Evolutionary conservation across 2,888 invertebrate species (phyloP).

Genomic region (Acronicta alni): DNA sequence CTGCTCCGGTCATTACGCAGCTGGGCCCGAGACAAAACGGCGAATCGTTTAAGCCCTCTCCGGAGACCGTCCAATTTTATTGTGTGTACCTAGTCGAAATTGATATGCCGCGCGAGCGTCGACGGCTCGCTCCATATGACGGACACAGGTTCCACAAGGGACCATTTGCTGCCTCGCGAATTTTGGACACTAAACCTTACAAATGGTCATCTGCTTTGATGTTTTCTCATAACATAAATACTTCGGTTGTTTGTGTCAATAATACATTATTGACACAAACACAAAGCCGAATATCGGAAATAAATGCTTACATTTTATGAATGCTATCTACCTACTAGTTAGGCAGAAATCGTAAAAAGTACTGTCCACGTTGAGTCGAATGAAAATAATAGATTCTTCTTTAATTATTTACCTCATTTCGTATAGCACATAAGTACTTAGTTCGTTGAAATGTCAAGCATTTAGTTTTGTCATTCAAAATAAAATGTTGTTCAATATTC

Average conservation of each 20-base stretch:
- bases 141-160: conserved; percentile 67
- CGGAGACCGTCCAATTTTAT: conserved; percentile 89
- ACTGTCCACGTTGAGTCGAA: neutral
- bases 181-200: conserved; percentile 60
- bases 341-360: too few species aligned
- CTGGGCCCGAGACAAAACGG: conserved; percentile 89
- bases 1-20: conserved; percentile 89
- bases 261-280: neutral
- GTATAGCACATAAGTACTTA: conserved; percentile 6
- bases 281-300: conserved; percentile 21
- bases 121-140: conserved; percentile 72
- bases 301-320: neutral
- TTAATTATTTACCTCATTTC: conserved; percentile 5
- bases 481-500: conserved; percentile 30
- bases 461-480: conserved; percentile 35
- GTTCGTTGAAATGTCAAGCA: conserved; percentile 23
- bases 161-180: conserved; percentile 72
- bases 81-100: conserved; percentile 88
- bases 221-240: conserved; percentile 49
- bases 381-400: conserved; percentile 2
- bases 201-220: conserved; percentile 56
- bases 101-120: conserved; percentile 86
- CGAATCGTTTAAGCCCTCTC: conserved; percentile 89
- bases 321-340: too few species aligned
- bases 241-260: conserved; percentile 30